phyloP scores from a whole-genome alignment of 1,140 invertebrate species.

The Metopolophium dirhodum region DNA sequence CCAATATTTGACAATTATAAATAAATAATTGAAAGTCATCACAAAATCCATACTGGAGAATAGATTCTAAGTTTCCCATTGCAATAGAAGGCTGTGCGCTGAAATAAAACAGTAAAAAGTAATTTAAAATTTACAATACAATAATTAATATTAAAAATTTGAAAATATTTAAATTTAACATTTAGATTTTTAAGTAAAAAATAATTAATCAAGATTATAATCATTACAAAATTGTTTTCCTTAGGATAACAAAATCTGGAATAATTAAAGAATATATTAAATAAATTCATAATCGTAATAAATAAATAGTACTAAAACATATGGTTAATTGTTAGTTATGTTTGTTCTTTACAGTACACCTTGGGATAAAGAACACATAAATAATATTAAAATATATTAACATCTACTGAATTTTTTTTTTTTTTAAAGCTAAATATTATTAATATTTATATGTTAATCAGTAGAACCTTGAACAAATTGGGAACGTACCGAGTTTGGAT shows the following conservation, averaged over 20 bases:
- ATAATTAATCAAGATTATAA: background rate
- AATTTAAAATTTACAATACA: background rate
- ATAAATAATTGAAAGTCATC: conserved; percentile 67
- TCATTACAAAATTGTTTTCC: background rate
- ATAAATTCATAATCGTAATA: background rate
- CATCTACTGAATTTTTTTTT: too few species aligned
- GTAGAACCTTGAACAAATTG: too few species aligned
- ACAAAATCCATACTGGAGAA: conserved; percentile 68
- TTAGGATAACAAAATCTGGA: background rate
- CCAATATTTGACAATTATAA: conserved; percentile 69
- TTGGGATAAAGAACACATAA: too few species aligned
- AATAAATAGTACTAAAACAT: background rate
- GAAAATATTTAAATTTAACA: background rate
- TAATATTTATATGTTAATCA: too few species aligned
- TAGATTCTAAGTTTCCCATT: conserved; percentile 68
- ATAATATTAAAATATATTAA: too few species aligned
- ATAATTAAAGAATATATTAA: background rate
- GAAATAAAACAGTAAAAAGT: background rate
- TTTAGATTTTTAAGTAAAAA: background rate
- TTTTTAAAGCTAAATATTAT: too few species aligned
- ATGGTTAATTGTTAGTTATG: background rate
- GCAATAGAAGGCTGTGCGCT: conserved; percentile 63
- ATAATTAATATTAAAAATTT: conserved; percentile 7
- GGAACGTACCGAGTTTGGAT: too few species aligned
- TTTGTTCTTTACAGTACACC: too few species aligned